Evolutionary conservation across 2,113 vertebrate species (phyloP).

Genomic region (Sterna hirundo): DNA sequence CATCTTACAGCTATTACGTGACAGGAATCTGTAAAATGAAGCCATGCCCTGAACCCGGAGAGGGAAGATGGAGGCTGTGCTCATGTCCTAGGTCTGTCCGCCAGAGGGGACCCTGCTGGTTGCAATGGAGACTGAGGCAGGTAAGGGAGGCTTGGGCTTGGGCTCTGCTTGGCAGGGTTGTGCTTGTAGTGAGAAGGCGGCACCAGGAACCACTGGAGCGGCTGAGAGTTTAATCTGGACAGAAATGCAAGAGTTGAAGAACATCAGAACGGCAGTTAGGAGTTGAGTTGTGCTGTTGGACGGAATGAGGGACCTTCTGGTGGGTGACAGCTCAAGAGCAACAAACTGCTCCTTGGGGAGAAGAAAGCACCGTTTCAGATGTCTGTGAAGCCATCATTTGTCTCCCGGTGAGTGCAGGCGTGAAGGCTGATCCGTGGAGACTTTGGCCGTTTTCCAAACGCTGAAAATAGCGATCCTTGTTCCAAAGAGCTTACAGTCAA

Average conservation of each 20-base stretch:
- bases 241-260: background rate
- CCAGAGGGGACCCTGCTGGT: fast-evolving
- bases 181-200: background rate
- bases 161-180: background rate
- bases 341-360: background rate
- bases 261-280: background rate
- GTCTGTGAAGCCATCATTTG: background rate
- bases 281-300: background rate
- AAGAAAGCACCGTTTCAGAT: background rate
- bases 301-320: background rate
- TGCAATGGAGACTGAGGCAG: background rate
- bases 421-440: background rate
- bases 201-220: fast-evolving
- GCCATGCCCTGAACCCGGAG: background rate
- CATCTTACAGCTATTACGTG: background rate
- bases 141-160: background rate
- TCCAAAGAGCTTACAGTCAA: background rate
- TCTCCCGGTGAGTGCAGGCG: background rate
- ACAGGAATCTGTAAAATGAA: background rate
- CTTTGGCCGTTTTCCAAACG: background rate
- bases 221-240: background rate
- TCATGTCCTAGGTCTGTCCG: background rate
- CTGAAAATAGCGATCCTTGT: background rate
- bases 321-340: background rate
- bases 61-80: background rate